Base-by-base conservation (phyloP, 2,113 vertebrate species). In the Myxocyprinus asiaticus region DNA sequence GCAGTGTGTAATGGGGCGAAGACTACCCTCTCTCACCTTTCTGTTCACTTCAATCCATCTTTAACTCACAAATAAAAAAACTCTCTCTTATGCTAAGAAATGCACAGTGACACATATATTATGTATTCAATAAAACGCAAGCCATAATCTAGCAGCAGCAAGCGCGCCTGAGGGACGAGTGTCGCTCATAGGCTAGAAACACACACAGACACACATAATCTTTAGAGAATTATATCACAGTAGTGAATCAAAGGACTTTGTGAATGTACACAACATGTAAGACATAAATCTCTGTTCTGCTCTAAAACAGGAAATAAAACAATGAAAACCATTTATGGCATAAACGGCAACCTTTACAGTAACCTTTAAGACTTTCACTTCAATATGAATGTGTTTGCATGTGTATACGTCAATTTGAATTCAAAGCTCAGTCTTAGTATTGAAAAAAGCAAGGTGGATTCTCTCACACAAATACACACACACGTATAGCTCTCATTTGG, bases 301-400 rank as follows among this genome's bases (percentile, higher is more conserved):
- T 44, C 62, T 78, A 14, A 81, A 83, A 55, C 74, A 62, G 63
- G 72, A 85, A 79, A 74, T 58, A 80, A 33, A 59, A 74, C 71
- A 80, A 58, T 45, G 71, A 73, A 76, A 65, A n/a, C 42, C 44
- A 12, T 67, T 61, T 4, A 77, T 71, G 77, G 70, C 70, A 44
- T 70, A 47, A 47, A 48, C 67, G 33, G 59, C 68, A 82, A 67
- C 68, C 76, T 80, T 61, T 73, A 17, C 17, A 15, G n/a, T 14
- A 51, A 50, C 79, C 62, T 17, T 53, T 15, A 4, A 1, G 67
- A 3, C 6, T 78, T 78, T 66, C 59, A 71, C 50, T 67, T 80
- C 59, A 70, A n/a, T 67, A 48, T 71, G 71, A 11, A 14, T 55
- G 47, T 75, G 9, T 48, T 53, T 67, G 45, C 51, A 15, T 53